Percentiles rank a stretch among this genome's conserved stretches.
Evolutionary conservation across 2,797 vertebrate genomes (phyloP).

Genomic region (Adelosebastes latens): DNA sequence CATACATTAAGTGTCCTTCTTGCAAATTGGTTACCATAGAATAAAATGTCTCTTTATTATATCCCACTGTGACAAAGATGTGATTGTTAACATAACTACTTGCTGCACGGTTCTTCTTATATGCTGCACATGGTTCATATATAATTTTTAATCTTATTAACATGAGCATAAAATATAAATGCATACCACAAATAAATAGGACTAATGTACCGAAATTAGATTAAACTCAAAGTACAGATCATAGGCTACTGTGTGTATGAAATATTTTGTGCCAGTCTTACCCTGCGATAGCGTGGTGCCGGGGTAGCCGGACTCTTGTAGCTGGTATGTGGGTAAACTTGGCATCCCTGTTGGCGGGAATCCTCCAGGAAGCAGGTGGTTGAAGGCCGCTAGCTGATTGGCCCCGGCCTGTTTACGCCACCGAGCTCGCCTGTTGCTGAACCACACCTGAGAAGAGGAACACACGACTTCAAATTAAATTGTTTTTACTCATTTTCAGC

Average conservation of each 20-base stretch:
- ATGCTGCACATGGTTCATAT: conserved; percentile 54
- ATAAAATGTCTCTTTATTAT: neutral
- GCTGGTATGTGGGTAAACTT: conserved; percentile 93
- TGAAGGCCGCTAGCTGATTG: conserved; percentile 96
- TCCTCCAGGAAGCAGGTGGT: conserved; percentile 95
- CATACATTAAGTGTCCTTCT: conserved; percentile 11
- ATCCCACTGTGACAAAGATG: conserved; percentile 48
- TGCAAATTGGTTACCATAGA: conserved; percentile 1
- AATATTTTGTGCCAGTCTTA: conserved; percentile 66
- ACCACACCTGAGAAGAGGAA: conserved; percentile 90
- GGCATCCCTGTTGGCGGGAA: conserved; percentile 96
- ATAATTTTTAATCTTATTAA: conserved; percentile 43
- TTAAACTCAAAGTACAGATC: conserved; percentile 39
- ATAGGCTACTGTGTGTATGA: neutral
- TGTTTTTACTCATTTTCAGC: neutral
- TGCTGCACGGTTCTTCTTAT: conserved; percentile 54
- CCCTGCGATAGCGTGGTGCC: conserved; percentile 92
- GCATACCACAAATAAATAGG: conserved; percentile 50
- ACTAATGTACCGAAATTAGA: conserved; percentile 56
- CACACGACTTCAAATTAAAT: neutral
- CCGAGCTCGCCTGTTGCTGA: conserved; percentile 95
- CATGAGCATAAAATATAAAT: conserved; percentile 40
- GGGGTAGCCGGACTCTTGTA: conserved; percentile 92
- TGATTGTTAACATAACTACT: conserved; percentile 63
- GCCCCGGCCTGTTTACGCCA: conserved; percentile 99